Conservation (phyloP, 2,888 invertebrate species). For the Tromatobia lineatoria region DNA sequence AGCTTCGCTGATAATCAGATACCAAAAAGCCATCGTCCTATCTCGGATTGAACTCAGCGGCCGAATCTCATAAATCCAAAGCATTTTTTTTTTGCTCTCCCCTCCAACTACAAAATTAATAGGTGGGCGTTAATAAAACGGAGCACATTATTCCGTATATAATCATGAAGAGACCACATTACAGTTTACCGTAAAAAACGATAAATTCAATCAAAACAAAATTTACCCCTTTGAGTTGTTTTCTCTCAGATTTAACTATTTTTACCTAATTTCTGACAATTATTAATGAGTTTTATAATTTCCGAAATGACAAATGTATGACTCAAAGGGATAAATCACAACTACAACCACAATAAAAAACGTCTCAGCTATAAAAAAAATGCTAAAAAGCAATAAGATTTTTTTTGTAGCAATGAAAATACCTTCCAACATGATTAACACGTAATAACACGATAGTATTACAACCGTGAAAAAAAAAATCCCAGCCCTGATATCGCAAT, state of each 20-base stretch:
- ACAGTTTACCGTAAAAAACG: too few relatives aligned
- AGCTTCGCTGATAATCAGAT: neutral
- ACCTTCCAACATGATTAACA: neutral
- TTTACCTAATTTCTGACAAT: too few relatives aligned
- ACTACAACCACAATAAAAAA: too few relatives aligned
- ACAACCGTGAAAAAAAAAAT: neutral
- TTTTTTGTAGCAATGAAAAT: neutral
- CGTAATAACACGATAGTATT: neutral
- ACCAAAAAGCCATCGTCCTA: neutral
- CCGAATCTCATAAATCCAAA: constrained; percentile 7
- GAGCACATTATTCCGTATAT: too few relatives aligned
- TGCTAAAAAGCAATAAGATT: neutral
- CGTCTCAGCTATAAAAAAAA: too few relatives aligned
- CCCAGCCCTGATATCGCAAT: neutral
- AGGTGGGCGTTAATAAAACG: constrained; percentile 64
- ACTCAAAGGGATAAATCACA: too few relatives aligned
- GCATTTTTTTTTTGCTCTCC: neutral
- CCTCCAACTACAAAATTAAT: constrained; percentile 45
- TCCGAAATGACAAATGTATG: too few relatives aligned
- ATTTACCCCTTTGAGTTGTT: too few relatives aligned
- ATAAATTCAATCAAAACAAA: too few relatives aligned
- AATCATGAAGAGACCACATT: too few relatives aligned
- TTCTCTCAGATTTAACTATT: too few relatives aligned
- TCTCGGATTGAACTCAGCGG: neutral
- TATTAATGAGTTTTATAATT: too few relatives aligned